Percentiles rank a stretch among this genome's conserved stretches.
phyloP scores from a whole-genome alignment of 1,140 invertebrate genomes.

The Melitaea cinxia region DNA sequence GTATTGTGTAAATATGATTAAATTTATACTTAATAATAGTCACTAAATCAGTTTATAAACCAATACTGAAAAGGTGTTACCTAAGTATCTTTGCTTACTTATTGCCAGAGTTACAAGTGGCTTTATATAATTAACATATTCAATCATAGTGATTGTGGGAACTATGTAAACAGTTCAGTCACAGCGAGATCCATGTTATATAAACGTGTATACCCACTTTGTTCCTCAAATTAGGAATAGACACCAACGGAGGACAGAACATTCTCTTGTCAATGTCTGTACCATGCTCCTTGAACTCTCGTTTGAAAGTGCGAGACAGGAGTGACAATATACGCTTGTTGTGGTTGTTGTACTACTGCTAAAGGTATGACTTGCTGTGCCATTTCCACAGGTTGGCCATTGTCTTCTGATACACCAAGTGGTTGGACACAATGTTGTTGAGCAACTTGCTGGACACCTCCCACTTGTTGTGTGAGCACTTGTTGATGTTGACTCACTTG shows the following conservation, averaged over 20 bases:
- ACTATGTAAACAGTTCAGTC: constrained; percentile 42
- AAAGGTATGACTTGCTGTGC: constrained; percentile 84
- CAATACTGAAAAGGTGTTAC: constrained; percentile 78
- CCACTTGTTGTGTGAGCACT: constrained; percentile 67
- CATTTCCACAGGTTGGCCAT: constrained; percentile 81
- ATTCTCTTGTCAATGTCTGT: constrained; percentile 73
- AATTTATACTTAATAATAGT: constrained; percentile 66
- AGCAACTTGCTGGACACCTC: constrained; percentile 66
- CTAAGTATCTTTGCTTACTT: constrained; percentile 71
- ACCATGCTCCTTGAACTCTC: constrained; percentile 77
- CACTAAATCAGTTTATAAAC: constrained; percentile 67
- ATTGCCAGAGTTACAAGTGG: constrained; percentile 70
- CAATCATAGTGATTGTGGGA: constrained; percentile 13
- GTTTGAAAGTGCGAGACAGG: constrained; percentile 83
- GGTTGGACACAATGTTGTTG: constrained; percentile 79
- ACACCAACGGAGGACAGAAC: constrained; percentile 23
- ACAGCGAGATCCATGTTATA: constrained; percentile 43
- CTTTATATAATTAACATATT: constrained; percentile 38
- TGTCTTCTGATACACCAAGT: constrained; percentile 73
- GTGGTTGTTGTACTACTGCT: constrained; percentile 83
- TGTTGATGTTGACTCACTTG: constrained; percentile 80
- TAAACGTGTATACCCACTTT: constrained; percentile 35
- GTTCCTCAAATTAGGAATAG: constrained; percentile 37
- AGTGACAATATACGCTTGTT: constrained; percentile 83
- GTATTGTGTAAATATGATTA: constrained; percentile 74